A percentile compares a stretch with the other conserved stretches of the same genome.
These are phyloP conservation scores for Dendroctonus ponderosae DNA, from an alignment of 1,140 invertebrate genomes.

Conservation along the genomic window DNA sequence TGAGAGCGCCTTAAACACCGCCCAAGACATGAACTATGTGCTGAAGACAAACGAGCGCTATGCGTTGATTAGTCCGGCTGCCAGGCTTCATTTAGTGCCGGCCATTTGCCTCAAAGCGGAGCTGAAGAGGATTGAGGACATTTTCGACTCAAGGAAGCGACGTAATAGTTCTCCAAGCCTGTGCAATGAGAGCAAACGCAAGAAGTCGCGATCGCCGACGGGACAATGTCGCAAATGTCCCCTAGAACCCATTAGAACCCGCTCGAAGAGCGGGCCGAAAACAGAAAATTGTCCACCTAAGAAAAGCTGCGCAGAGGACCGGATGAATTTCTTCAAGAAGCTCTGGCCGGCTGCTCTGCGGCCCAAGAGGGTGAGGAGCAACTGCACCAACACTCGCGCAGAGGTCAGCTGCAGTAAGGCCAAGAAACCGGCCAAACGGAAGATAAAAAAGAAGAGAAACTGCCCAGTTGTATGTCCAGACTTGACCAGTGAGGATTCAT, in stretches of 20 bases:
- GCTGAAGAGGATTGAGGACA: constrained; percentile 31
- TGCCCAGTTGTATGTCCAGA: background rate
- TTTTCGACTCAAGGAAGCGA: constrained; percentile 20
- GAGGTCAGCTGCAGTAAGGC: background rate
- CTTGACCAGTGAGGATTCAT: too few species aligned
- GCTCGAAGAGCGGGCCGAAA: background rate
- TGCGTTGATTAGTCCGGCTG: constrained; percentile 32
- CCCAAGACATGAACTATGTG: constrained; percentile 23
- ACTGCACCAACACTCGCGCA: constrained; percentile 1
- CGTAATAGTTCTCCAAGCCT: background rate
- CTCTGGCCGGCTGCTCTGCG: constrained; percentile 2
- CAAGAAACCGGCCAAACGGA: too few species aligned
- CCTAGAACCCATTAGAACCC: background rate
- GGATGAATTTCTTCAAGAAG: constrained; percentile 12
- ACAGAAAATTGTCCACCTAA: constrained; percentile 7
- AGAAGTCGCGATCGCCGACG: background rate
- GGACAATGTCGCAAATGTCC: background rate
- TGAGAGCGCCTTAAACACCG: constrained; percentile 25
- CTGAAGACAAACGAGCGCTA: constrained; percentile 27
- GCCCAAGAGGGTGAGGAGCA: constrained; percentile 1
- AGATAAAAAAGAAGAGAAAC: background rate
- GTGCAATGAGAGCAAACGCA: background rate
- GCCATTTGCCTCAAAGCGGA: constrained; percentile 25
- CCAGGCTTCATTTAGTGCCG: constrained; percentile 28
- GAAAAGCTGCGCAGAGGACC: background rate